Evolutionary conservation across 1,140 invertebrate species (phyloP).

Genomic region (Sycobia sp.): DNA sequence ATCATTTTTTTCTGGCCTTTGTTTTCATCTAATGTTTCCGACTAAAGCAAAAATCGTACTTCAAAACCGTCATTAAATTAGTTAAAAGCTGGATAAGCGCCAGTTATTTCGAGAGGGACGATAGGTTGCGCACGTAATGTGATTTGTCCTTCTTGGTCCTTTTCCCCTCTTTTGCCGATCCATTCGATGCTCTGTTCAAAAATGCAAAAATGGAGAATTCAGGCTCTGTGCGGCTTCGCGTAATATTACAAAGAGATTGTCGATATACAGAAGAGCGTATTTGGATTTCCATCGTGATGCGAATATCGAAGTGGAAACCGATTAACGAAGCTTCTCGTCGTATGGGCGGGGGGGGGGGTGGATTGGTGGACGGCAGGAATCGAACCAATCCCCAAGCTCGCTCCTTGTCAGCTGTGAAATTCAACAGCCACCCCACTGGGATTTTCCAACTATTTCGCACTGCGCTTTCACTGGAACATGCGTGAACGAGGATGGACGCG

Average conservation of each 20-base stretch:
- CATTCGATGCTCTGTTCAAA: too few relatives aligned
- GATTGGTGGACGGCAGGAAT: neutral
- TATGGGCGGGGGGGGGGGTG: too few relatives aligned
- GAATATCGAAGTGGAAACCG: neutral
- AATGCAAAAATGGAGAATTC: too few relatives aligned
- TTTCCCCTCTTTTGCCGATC: too few relatives aligned
- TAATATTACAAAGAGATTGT: too few relatives aligned
- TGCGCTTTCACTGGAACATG: too few relatives aligned
- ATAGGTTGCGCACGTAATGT: too few relatives aligned
- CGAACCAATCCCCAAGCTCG: constrained; percentile 25
- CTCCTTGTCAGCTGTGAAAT: constrained; percentile 37
- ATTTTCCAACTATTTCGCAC: neutral
- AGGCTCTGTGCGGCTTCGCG: too few relatives aligned
- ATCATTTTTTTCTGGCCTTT: too few relatives aligned
- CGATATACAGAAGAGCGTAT: constrained; percentile 23
- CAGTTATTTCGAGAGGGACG: constrained; percentile 25
- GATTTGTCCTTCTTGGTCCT: too few relatives aligned
- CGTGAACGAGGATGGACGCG: too few relatives aligned
- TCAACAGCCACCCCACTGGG: constrained; percentile 32
- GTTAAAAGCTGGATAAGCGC: constrained; percentile 29
- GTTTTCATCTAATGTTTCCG: too few relatives aligned
- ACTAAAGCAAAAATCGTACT: neutral
- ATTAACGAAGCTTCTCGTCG: constrained; percentile 25
- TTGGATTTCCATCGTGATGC: constrained; percentile 6
- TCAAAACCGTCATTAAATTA: constrained; percentile 16